Base-by-base conservation (phyloP, 2,113 vertebrate genomes). In the Epinephelus fuscoguttatus region DNA sequence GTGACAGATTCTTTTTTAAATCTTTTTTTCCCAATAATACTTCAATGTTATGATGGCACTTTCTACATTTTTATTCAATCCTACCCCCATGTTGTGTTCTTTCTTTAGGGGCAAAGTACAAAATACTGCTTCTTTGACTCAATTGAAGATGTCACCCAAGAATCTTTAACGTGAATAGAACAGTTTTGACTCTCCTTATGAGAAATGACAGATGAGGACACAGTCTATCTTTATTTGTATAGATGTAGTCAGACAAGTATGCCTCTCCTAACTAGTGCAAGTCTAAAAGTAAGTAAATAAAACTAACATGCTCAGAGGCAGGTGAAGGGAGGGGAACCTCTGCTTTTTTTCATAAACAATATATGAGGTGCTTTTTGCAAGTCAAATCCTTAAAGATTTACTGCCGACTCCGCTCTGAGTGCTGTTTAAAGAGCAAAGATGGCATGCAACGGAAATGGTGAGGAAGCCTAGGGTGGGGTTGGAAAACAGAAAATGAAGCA, bases 331-430 rank as follows among this genome's bases (percentile, higher is more conserved):
- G 72, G 78, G 63, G 67, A 84, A 87, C 84, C 64, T 82, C 81
- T 88, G 80, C 88, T 82, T 93, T 92, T 97, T 97, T 96, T 96
- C 95, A 99, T 99, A 96, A 98, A 99, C 97, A 97, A 98, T 98
- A 97, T 96, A 98, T 98, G 97, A 99, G 96, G 95, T 96, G 98
- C 97, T 95, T 98, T 98, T 99, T 96, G 96, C 97, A 97, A 96
- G 97, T 98, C 97, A 97, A 98, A 98, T 98, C 97, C 93, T 94
- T 90, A 93, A 95, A 95, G 93, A 94, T 92, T 95, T 93, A 92
- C 89, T 76, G 78, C 80, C 52, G 75, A 62, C 85, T 92, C 77
- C 66, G 60, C 92, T 92, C 69, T 89, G 62, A 49, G 86, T 84
- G 75, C 90, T 93, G 93, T 95, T 92, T 90, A 94, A 92, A 90